Base-by-base conservation (phyloP, 2,113 vertebrate genomes). In the Scatophagus argus region DNA sequence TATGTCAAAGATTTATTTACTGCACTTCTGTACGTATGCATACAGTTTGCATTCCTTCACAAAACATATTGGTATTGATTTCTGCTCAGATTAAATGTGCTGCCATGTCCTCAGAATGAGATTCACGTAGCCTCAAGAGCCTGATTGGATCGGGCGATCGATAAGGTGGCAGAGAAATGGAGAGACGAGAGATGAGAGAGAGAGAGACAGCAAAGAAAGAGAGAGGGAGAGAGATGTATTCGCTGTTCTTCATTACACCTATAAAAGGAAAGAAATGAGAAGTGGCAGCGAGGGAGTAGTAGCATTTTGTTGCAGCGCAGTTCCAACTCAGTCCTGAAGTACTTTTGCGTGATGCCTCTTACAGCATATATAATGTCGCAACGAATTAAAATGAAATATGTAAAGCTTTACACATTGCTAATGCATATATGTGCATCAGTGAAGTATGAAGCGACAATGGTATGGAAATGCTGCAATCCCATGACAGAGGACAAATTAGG, bases 241-340 rank as follows among this genome's bases (percentile, higher is more conserved):
- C 32, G 59, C 73, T 89, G 80, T 87, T 91, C 88, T 92, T 92
- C 88, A 90, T 92, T 93, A 93, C 90, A 84, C 78, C 83, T 88
- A 89, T 91, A 91, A 89, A 89, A 79, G 78, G 75, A 86, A 84
- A 78, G 80, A 86, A 88, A 91, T 86, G 73, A 85, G 83, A 90
- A 85, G 86, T 87, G 79, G 88, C 82, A 82, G 85, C 66, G 2
- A 70, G 71, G 77, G 81, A 85, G 70, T 65, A 39, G 74, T 51
- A 80, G 68, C 60, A 46, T 85, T 85, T 78, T 83, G 79, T 75
- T 83, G 69, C 64, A 65, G 77, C 21, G 1, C 56, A 46, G 68
- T 63, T 41, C 55, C 70, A 56, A 61, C 23, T 87, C 52, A 56
- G 23, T 58, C 36, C 77, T 69, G 10, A 66, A 65, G 72, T 76